Conservation (phyloP, 1,140 invertebrate species). For the Phthorimaea operculella region DNA sequence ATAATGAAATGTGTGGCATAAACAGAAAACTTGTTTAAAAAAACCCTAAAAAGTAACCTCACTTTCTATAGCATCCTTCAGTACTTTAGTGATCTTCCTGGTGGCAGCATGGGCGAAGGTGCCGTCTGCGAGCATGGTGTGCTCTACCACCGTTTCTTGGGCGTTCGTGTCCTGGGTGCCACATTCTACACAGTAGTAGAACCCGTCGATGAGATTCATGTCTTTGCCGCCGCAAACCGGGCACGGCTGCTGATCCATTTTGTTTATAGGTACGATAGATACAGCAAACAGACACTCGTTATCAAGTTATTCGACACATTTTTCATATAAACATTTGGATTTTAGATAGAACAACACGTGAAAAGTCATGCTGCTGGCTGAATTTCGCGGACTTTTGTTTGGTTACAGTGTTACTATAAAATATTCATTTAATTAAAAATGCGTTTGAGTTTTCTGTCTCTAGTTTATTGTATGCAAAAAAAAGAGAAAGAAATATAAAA, state of each 20-base stretch:
- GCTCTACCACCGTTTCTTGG: conserved; percentile 44
- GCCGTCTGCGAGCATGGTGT: conserved; percentile 32
- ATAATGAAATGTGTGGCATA: too few relatives aligned
- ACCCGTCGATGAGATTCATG: conserved; percentile 48
- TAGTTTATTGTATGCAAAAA: too few relatives aligned
- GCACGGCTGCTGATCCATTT: conserved; percentile 31
- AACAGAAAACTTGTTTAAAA: too few relatives aligned
- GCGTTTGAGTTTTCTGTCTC: background rate
- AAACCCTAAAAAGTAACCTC: conserved; percentile 13
- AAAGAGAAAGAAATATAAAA: too few relatives aligned
- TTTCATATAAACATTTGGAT: too few relatives aligned
- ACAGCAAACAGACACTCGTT: too few relatives aligned
- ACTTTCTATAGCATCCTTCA: conserved; percentile 36
- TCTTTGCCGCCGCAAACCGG: conserved; percentile 42
- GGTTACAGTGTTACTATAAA: background rate
- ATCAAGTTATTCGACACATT: too few relatives aligned
- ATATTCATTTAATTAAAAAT: background rate
- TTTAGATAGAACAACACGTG: background rate
- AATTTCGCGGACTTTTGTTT: background rate
- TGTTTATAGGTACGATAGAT: background rate
- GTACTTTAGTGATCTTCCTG: conserved; percentile 26
- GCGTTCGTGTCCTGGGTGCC: conserved; percentile 53
- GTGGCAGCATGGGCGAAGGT: conserved; percentile 22
- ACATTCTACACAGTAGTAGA: conserved; percentile 58
- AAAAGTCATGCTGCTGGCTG: background rate